Evolutionary conservation across 2,113 vertebrate species (phyloP).

Genomic region (Arizona elegans): DNA sequence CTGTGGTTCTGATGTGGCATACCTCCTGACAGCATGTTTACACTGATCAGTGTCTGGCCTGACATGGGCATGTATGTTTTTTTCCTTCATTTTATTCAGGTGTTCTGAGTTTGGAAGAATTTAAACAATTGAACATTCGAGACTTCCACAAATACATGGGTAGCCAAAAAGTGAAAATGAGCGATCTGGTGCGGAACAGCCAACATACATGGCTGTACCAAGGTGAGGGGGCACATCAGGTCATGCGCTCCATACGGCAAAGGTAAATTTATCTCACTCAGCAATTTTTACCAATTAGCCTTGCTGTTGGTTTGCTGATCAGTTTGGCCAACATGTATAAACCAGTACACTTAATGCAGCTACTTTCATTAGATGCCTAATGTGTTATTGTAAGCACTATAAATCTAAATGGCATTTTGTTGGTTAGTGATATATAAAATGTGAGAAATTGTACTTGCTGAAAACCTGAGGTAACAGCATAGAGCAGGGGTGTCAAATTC

Average conservation of each 20-base stretch:
- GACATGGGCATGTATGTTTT: neutral
- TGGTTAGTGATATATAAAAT: neutral
- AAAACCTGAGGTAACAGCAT: neutral
- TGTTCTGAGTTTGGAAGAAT: constrained; percentile 86
- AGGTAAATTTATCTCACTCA: constrained; percentile 72
- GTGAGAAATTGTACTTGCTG: neutral
- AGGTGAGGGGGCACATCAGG: constrained; percentile 85
- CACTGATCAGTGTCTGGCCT: neutral
- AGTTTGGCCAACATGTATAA: neutral
- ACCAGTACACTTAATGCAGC: neutral
- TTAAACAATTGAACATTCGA: constrained; percentile 81
- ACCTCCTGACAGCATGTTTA: neutral
- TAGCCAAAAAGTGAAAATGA: constrained; percentile 72
- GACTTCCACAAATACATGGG: constrained; percentile 81
- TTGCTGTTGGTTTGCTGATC: neutral
- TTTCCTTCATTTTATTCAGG: constrained; percentile 64
- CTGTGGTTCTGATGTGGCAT: neutral
- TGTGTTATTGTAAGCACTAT: neutral
- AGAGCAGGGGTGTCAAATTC: neutral
- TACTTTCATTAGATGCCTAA: neutral
- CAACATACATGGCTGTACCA: constrained; percentile 91
- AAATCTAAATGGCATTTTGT: neutral
- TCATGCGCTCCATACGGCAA: constrained; percentile 83
- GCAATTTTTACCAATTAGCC: neutral
- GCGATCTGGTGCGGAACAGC: constrained; percentile 82